These are phyloP conservation scores for Tillus elongatus DNA, from an alignment of 2,888 invertebrate species.

Conservation along the genomic window DNA sequence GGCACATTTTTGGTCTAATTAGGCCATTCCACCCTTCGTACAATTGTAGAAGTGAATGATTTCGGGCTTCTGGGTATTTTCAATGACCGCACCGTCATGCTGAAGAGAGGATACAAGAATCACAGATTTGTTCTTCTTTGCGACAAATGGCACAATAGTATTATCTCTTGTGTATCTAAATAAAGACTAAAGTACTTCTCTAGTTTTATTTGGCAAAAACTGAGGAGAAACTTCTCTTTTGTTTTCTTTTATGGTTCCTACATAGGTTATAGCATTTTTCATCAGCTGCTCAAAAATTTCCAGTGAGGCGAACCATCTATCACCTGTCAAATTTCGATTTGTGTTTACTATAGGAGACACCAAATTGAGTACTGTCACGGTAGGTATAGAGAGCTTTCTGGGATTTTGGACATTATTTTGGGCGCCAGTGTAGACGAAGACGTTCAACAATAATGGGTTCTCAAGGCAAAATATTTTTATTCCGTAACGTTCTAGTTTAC, in stretches of 20 bases:
- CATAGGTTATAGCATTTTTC: no score
- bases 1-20: slow-evolving; percentile 22
- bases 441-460: slow-evolving; percentile 5
- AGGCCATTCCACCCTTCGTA: slow-evolving; percentile 22
- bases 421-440: not conserved
- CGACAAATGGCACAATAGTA: slow-evolving; percentile 16
- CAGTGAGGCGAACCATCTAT: slow-evolving; percentile 8
- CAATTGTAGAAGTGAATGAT: slow-evolving; percentile 22
- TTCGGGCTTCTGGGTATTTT: slow-evolving; percentile 17
- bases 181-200: not conserved
- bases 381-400: slow-evolving; percentile 6
- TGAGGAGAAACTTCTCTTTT: slow-evolving; percentile 5
- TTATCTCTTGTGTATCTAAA: slow-evolving; percentile 5
- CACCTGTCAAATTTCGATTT: slow-evolving; percentile 8
- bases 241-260: slow-evolving; percentile 6
- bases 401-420: not conserved
- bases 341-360: slow-evolving; percentile 5
- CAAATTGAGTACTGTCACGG: not conserved
- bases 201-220: slow-evolving; percentile 4
- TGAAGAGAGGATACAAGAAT: slow-evolving; percentile 22
- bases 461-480: slow-evolving; percentile 6
- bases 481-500: slow-evolving; percentile 18
- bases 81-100: slow-evolving; percentile 15
- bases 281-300: no score
- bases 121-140: slow-evolving; percentile 20